Base-by-base conservation (phyloP, 2,113 vertebrate species). In the Corydoras maculifer region DNA sequence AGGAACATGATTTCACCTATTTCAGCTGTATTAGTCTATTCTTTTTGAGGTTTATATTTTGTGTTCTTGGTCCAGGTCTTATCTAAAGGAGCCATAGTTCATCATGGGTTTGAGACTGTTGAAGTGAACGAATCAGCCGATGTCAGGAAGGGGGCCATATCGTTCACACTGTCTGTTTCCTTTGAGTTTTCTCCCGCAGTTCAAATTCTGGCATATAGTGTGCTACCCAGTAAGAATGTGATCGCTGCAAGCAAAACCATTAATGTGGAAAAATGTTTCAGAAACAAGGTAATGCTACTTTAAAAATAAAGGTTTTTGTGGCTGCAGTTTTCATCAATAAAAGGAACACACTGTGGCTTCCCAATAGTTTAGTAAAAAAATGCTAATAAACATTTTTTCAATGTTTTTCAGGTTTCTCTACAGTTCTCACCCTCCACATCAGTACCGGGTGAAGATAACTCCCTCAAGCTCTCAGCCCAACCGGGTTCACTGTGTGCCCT, bases 401-500 rank as follows among this genome's bases (percentile, higher is more conserved):
- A 32, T 35, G 11, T 71, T 25, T 70, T 7, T 78, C 7, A 93
- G 90, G 90, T 91, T 59, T 80, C 75, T 0, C 69, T 94, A 73
- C 79, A 74, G 72, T 94, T 96, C 83, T 84, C 65, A 18, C 80
- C 84, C 0, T 0, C 70, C 0, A 81, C 84, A 25, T 83, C 80
- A 10, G 87, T 93, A 32, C 93, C 93, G 0, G 90, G 89, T 71
- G 90, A 90, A 0, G 2, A 68, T 0, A 76, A 74, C 70, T 77
- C 0, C n/a, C 79, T 96, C 68, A 79, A 31, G 5, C 14, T 96
- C 50, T 77, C 55, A 0, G 87, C 93, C 9, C 79, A 85, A 2
- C 86, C 91, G 7, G 70, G 85, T 10, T 95, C 94, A 11, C 79
- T 95, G 2, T 95, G 94, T 12, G 93, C 89, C 0, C 59, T 95